Evolutionary conservation across 2,888 invertebrate genomes (phyloP), one percentile per base, ranked within the genome.

Genomic region (Drosophila atripex): DNA sequence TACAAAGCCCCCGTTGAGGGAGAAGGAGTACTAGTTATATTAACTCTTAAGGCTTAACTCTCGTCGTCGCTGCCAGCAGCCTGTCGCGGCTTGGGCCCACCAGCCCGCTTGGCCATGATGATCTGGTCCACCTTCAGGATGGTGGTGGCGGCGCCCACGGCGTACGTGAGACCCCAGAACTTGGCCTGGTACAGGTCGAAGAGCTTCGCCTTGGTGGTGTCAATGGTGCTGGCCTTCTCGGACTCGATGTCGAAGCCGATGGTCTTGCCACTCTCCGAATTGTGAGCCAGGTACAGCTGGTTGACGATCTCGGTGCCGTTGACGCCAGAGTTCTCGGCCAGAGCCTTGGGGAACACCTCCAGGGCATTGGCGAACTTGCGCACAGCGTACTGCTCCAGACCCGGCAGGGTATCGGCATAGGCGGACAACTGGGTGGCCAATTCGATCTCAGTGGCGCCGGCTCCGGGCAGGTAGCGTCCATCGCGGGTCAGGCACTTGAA

Each of bases 41-140:
- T 65, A 55, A 65, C 63, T 14, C 21, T 14, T 25, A 64, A 16
- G 32, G 68, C 77, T 88, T 94, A 94, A 88, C 93, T 94, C 90
- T 96, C 96, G 85, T 96, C 96, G 90, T 96, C 96, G 86, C 95
- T 94, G 69, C 92, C 93, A 23, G 91, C 93, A 8, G 93, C 94
- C 69, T 94, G 94, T 85, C 94, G 94, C 1, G 96, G 94, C 91
- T 98, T 98, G 0, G 98, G 98, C 46, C 99, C 99, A 47, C 99
- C 99, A 14, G 98, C 98, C 84, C 96, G 94, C 92, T 99, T 99
- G 0, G 99, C 98, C 98, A 99, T 98, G 77, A 99, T 99, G 78
- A 99, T 99, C 93, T 99, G 98, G 92, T 99, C 98, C 25, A 99
- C 97, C 91, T 96, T 95, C 28, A 99, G 93, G 77, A 99, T 96